Base-by-base conservation (phyloP, 1,140 invertebrate genomes). In the Mesaphorura yosii region DNA sequence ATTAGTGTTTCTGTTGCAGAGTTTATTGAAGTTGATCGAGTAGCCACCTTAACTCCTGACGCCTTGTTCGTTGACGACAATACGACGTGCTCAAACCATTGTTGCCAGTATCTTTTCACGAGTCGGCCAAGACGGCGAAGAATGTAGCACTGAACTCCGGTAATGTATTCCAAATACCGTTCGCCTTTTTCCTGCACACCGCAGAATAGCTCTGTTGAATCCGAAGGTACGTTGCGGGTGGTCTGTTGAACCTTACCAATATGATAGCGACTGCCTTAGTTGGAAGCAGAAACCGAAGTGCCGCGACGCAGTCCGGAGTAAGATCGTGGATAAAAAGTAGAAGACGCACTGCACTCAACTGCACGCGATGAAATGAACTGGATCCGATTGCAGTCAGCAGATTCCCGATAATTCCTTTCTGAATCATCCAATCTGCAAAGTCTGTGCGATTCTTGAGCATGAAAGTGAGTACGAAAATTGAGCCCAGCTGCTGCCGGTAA, bases 301-400 rank as follows among this genome's bases (percentile, higher is more conserved):
- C 29, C n/a, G 25, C n/a, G 7, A 39, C 41, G 23, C 29, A 48
- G 26, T 48, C 46, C 15, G 52, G 52, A 14, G 52, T 48, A 17
- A 54, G 45, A 41, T 54, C 52, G 44, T 54, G 46, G 22, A 54
- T 19, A 17, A 54, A 25, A 7, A 54, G 22, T n/a, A 48, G 27
- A 14, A 54, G 42, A 17, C 52, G 44, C 23, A 41, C 20, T 3
- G 23, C 52, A 17, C 4, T n/a, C 27, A 54, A 20, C 38, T 54
- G 52, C 3, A 48, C 45, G 15, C 40, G 27, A 46, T 12, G 12
- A 25, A 20, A 40, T 3, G 41, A 34, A 19, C 31, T 15, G 4
- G 44, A 48, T 17, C 52, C 52, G 23, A 54, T 38, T 5, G 12
- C 45, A 6, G 44, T 20, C 2, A 54, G 25, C 15, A 48, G 27